Percentiles rank a stretch among this genome's conserved stretches.
These are phyloP conservation scores for Myotis vivesi DNA, from an alignment of 2,797 vertebrate species.

Conservation along the genomic window DNA sequence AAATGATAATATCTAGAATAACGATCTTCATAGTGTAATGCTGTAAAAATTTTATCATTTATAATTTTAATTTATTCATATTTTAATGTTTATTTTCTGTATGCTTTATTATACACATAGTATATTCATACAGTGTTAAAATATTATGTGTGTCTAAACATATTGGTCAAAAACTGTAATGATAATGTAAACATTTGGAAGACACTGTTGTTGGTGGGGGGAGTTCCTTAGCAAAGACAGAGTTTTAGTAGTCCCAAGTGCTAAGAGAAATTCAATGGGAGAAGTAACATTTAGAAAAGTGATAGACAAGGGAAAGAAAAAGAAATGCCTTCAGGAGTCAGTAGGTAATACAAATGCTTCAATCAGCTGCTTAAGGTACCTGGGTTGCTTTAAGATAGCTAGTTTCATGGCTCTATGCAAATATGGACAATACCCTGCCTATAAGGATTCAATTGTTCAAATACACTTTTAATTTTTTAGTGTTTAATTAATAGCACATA, in stretches of 20 bases:
- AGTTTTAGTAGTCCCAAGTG: background rate
- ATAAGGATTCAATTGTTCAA: background rate
- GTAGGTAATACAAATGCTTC: background rate
- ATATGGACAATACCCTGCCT: background rate
- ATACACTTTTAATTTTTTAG: background rate
- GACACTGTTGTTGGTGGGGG: background rate
- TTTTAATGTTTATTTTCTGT: background rate
- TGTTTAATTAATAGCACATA: background rate
- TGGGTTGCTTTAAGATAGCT: background rate
- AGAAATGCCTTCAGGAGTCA: background rate
- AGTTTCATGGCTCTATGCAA: background rate
- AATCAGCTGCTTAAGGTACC: background rate
- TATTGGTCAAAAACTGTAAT: background rate
- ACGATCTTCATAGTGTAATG: background rate
- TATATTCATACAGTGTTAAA: background rate
- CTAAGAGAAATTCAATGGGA: background rate
- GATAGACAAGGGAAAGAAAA: background rate
- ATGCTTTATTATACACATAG: background rate
- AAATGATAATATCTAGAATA: background rate
- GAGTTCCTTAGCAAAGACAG: background rate
- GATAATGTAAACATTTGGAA: background rate
- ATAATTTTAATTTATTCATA: background rate
- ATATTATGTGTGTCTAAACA: background rate
- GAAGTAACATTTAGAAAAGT: background rate
- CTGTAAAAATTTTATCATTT: background rate